Conservation (phyloP, 37 sponge, comb jelly and placozoan species). For the Oopsacas minuta region DNA sequence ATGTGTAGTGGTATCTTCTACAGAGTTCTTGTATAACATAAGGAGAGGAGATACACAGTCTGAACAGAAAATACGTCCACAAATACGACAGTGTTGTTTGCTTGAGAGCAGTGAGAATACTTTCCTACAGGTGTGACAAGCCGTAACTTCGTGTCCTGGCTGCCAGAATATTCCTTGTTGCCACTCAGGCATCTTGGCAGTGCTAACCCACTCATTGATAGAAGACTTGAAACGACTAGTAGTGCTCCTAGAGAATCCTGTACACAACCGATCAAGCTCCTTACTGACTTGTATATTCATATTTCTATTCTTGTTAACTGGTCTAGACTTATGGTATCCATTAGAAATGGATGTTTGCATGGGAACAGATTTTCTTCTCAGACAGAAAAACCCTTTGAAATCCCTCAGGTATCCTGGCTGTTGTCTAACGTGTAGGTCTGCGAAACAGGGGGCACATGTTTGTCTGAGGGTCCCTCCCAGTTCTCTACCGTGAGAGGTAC, state of each 20-base stretch:
- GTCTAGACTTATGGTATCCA: not conserved
- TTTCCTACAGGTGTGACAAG: not conserved
- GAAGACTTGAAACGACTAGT: not conserved
- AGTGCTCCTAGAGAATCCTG: not conserved
- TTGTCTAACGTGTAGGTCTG: not conserved
- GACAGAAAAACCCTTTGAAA: not conserved
- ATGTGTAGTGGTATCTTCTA: not conserved
- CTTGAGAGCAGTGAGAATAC: not conserved
- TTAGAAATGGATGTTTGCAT: not conserved
- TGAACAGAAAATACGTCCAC: not conserved
- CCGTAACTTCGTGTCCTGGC: not conserved
- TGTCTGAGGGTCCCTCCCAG: not conserved
- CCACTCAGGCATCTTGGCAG: not conserved
- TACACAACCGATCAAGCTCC: not conserved
- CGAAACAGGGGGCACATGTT: not conserved
- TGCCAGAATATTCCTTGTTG: not conserved
- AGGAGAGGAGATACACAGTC: not conserved
- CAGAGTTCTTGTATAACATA: not conserved
- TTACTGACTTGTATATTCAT: not conserved
- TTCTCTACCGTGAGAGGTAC: not conserved
- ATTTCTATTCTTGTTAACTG: not conserved
- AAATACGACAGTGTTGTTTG: not conserved
- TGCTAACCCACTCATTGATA: not conserved
- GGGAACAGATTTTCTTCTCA: not conserved
- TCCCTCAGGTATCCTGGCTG: constrained; percentile 1